Evolutionary conservation across 1,140 invertebrate genomes (phyloP).

Genomic region (Pseudoatta argentina): DNA sequence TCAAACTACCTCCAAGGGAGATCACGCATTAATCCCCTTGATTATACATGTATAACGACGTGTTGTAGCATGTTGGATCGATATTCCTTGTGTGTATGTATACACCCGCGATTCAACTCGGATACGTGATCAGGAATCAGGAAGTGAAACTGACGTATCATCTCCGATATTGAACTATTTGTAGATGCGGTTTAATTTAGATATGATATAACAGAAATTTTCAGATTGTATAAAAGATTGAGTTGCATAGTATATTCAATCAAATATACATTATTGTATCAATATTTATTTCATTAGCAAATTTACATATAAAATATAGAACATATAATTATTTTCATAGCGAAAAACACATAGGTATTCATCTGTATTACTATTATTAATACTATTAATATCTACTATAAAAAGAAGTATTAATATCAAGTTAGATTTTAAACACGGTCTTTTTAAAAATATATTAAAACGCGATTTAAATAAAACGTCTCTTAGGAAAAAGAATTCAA

Average conservation of each 20-base stretch:
- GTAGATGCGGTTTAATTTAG: background rate
- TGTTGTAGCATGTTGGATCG: conserved; percentile 16
- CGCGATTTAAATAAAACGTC: too few species aligned
- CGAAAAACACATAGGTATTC: background rate
- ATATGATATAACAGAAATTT: too few species aligned
- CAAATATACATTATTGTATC: too few species aligned
- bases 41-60: conserved; percentile 43
- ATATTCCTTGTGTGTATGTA: conserved; percentile 25
- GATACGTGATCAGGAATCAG: conserved; percentile 52
- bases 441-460: too few species aligned
- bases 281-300: conserved; percentile 12
- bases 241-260: too few species aligned
- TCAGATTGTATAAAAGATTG: too few species aligned
- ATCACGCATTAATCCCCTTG: conserved; percentile 45
- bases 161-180: conserved; percentile 6
- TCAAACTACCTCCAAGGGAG: background rate
- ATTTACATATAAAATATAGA: background rate
- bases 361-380: background rate
- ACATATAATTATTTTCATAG: background rate
- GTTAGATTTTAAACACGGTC: too few species aligned
- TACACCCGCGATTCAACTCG: background rate
- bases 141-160: conserved; percentile 50
- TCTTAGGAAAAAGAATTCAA: too few species aligned
- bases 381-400: too few species aligned
- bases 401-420: background rate